Percentiles rank a stretch among this genome's conserved stretches.
These are phyloP conservation scores for Crematogaster levior DNA, from an alignment of 2,888 invertebrate genomes.

Conservation along the genomic window DNA sequence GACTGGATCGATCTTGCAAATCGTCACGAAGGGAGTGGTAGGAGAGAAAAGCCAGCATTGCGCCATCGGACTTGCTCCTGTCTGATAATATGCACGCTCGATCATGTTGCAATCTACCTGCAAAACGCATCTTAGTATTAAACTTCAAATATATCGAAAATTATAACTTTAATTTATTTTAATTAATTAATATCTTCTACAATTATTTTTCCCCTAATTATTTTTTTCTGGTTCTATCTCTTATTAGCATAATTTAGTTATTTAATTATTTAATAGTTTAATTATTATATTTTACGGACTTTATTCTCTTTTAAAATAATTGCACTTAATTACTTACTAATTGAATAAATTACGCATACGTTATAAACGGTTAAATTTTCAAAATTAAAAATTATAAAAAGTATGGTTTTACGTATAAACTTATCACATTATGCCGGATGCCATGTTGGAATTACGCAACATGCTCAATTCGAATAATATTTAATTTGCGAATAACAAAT, in stretches of 20 bases:
- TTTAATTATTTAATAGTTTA: too few species aligned
- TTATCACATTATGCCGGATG: neutral
- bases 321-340: too few species aligned
- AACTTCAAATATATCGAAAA: conserved; percentile 3
- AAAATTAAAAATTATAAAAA: neutral
- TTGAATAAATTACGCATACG: neutral
- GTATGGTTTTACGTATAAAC: neutral
- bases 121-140: conserved; percentile 65
- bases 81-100: conserved; percentile 56
- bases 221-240: neutral
- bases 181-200: neutral
- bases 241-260: neutral
- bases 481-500: neutral
- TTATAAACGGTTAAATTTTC: neutral
- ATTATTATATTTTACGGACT: neutral
- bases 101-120: conserved; percentile 57
- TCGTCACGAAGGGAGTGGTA: conserved; percentile 61
- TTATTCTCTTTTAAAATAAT: neutral
- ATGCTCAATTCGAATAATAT: neutral
- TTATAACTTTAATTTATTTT: neutral
- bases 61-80: conserved; percentile 61
- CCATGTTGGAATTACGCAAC: too few species aligned
- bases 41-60: conserved; percentile 73
- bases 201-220: neutral
- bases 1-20: conserved; percentile 25